Base-by-base conservation (phyloP, 2,888 invertebrate genomes). In the Hydriomena furcata region DNA sequence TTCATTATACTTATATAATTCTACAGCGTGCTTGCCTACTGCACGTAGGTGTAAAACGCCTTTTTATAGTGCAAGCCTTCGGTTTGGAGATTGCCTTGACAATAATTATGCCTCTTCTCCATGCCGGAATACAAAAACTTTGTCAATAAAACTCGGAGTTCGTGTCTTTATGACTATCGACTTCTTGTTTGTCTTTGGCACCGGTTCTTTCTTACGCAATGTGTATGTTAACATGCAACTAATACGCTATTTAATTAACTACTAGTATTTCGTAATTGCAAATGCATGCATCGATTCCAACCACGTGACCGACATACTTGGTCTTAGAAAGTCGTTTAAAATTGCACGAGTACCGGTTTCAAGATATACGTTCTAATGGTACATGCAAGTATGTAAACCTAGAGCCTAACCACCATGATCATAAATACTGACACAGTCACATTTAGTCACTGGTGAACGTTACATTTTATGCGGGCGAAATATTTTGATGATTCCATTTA, bases 291-390 rank as follows among this genome's bases (percentile, higher is more conserved):
- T 55, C n/a, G 27, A 49, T 45, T 46, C 30, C 35, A 36, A 41
- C 23, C 42, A 36, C 45, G 41, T 49, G 35, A 48, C 60, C 55
- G 58, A 42, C 32, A 55, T 46, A 32, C 47, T 41, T 28, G 36
- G 45, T 72, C 51, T 46, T 82, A 79, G 82, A 84, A 83, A 83
- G 82, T 77, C 70, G 73, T 74, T 76, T 73, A 73, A 76, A 82
- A 79, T 78, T 76, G 67, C 73, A 76, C 63, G 52, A 50, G 58
- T 68, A 71, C 71, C 66, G 72, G 72, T 65, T 63, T 44, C 44
- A 49, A 57, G 38, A 42, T 50, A 44, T 25, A 34, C n/a, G 11
- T 31, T 20, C 30, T 21, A 40, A 63, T 52, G 55, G 60, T 57
- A 57, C 46, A 12, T 35, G 65, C 46, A 12, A 31, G 65, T 62